These are phyloP conservation scores for Apamea epomidion DNA, from an alignment of 2,888 invertebrate genomes.

Conservation along the genomic window DNA sequence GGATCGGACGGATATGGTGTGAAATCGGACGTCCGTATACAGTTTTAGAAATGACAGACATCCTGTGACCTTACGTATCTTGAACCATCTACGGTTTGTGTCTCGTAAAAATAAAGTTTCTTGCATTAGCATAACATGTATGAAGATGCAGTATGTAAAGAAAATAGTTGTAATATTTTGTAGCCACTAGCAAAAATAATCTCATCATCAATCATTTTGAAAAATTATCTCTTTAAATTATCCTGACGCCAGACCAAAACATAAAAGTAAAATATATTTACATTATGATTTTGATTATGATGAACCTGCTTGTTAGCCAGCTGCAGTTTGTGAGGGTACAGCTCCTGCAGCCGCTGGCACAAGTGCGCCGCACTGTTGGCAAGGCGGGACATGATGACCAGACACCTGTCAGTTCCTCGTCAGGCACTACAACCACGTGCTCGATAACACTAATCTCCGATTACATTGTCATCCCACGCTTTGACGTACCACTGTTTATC, in stretches of 20 bases:
- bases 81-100: not conserved
- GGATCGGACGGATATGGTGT: slow-evolving; percentile 43
- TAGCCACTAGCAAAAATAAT: too few species aligned
- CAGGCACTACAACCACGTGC: slow-evolving; percentile 60
- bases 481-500: slow-evolving; percentile 61
- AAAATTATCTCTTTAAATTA: slow-evolving; percentile 5
- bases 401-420: slow-evolving; percentile 32
- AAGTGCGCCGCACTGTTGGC: slow-evolving; percentile 84
- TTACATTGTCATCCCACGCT: slow-evolving; percentile 61
- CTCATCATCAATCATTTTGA: not conserved
- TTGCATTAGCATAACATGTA: not conserved
- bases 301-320: slow-evolving; percentile 79
- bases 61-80: slow-evolving; percentile 27
- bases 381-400: slow-evolving; percentile 80
- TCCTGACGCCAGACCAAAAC: not conserved
- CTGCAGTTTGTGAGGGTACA: slow-evolving; percentile 84
- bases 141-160: too few species aligned
- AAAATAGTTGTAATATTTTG: not conserved
- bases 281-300: slow-evolving; percentile 56
- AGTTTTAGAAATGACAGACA: slow-evolving; percentile 50
- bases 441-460: slow-evolving; percentile 70
- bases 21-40: slow-evolving; percentile 53
- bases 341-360: slow-evolving; percentile 85
- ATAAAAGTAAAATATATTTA: slow-evolving; percentile 41
- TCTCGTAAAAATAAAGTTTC: not conserved